phyloP scores from a whole-genome alignment of 2,113 vertebrate genomes.

The Salvator merianae region DNA sequence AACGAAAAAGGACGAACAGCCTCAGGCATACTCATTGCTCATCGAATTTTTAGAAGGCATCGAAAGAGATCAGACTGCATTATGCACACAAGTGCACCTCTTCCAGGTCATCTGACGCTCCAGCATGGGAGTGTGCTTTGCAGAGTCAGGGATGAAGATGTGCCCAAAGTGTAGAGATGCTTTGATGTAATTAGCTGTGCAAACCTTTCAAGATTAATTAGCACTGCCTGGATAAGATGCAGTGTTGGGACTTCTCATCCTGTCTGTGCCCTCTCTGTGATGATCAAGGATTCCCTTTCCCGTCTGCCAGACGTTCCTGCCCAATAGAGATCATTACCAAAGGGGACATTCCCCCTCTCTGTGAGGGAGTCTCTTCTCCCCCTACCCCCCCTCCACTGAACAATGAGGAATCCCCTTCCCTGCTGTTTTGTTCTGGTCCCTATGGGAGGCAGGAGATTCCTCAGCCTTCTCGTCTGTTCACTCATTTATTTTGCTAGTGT shows the following conservation, averaged over 20 bases:
- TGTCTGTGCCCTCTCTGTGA: slow-evolving; percentile 63
- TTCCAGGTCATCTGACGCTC: slow-evolving; percentile 36
- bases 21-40: slow-evolving; percentile 29
- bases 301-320: slow-evolving; percentile 53
- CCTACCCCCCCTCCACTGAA: slow-evolving; percentile 18
- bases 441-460: slow-evolving; percentile 30
- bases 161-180: slow-evolving; percentile 31
- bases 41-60: slow-evolving; percentile 17
- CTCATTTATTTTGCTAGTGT: slow-evolving; percentile 19
- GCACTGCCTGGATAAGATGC: slow-evolving; percentile 52
- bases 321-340: slow-evolving; percentile 51
- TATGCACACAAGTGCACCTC: slow-evolving; percentile 5
- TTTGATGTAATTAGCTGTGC: slow-evolving; percentile 59
- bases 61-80: not conserved
- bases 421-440: slow-evolving; percentile 19
- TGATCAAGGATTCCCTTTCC: slow-evolving; percentile 54
- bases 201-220: slow-evolving; percentile 71
- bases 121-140: not conserved
- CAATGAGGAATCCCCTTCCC: slow-evolving; percentile 14
- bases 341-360: slow-evolving; percentile 2
- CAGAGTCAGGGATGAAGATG: slow-evolving; percentile 34
- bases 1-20: slow-evolving; percentile 41
- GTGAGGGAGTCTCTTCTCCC: not conserved
- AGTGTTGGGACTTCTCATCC: slow-evolving; percentile 63
- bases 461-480: slow-evolving; percentile 40